Evolutionary conservation across 1,140 invertebrate genomes (phyloP), one percentile per base, ranked within the genome.

Genomic region (Wasmannia auropunctata): DNA sequence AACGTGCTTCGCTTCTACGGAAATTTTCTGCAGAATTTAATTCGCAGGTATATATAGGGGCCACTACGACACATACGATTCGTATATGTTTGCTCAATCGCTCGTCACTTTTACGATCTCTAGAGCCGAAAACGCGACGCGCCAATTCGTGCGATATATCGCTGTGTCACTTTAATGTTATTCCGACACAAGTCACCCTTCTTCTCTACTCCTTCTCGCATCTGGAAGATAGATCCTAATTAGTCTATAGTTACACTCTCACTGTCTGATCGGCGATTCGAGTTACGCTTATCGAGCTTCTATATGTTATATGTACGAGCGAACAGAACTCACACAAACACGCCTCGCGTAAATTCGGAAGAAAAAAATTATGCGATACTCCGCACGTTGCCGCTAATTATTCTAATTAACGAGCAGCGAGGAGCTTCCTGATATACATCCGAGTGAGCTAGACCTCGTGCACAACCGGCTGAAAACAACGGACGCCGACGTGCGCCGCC

Each of bases 21-120:
- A 19, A 34, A 37, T 80, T 80, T 80, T 67, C 62, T 34, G 76
- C 43, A 31, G 5, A 67, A 80, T 80, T 80, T 80, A 80, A 80
- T 69, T 22, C 43, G n/a, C 31, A 25, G 14, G 3, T 34, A 46
- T 22, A 10, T 19, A 25, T n/a, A 16, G 19, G 25, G n/a, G 49
- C 19, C 14, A 31, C 19, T 22, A 19, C n/a, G 14, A n/a, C 7
- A 16, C 43, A 4, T 46, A 16, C 14, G 43, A 65, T 76, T 28
- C 10, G 25, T 25, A 37, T 25, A 28, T n/a, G 1, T 19, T n/a
- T n/a, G 40, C 7, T 46, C 40, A 62, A 63, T 43, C 37, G n/a
- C 28, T 63, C n/a, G 28, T 77, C 6, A 25, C 8, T 58, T 51
- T 77, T 63, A 46, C 37, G 6, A 63, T 22, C 28, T 63, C 31